A percentile compares a stretch with the other conserved stretches of the same genome.
Evolutionary conservation across 2,888 invertebrate genomes (phyloP).

Genomic region (Lucinisca nassula): DNA sequence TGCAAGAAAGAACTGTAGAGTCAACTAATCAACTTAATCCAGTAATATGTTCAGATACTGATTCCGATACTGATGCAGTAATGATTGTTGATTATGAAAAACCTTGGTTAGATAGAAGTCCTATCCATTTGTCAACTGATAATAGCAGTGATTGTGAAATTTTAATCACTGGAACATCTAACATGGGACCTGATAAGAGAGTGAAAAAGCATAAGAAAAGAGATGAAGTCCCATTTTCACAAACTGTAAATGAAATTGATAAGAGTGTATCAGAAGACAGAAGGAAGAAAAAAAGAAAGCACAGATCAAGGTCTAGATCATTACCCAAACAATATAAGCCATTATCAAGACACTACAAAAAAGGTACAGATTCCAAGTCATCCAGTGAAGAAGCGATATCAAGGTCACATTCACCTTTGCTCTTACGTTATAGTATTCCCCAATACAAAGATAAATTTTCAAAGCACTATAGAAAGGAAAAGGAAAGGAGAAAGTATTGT

Average conservation of each 20-base stretch:
- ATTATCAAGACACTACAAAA: slow-evolving; percentile 4
- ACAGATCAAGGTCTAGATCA: slow-evolving; percentile 3
- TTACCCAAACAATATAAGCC: too few species aligned
- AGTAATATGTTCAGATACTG: slow-evolving; percentile 45
- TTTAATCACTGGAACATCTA: slow-evolving; percentile 47
- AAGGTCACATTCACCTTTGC: neutral
- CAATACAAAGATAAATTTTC: slow-evolving; percentile 14
- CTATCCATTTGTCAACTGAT: slow-evolving; percentile 87
- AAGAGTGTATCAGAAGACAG: neutral
- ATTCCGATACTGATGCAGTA: slow-evolving; percentile 74
- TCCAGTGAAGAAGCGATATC: neutral
- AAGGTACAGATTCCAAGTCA: neutral
- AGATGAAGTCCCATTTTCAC: neutral
- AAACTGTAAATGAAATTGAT: neutral
- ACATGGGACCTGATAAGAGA: slow-evolving; percentile 37
- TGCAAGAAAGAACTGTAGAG: neutral
- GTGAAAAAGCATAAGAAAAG: slow-evolving; percentile 56
- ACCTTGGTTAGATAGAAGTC: slow-evolving; percentile 91
- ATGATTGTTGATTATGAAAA: slow-evolving; percentile 91
- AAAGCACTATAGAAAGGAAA: neutral
- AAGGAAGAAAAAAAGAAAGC: slow-evolving; percentile 29
- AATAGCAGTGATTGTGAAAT: slow-evolving; percentile 69
- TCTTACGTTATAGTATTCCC: neutral
- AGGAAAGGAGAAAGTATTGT: neutral
- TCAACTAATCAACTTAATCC: neutral